A percentile compares a stretch with the other conserved stretches of the same genome.
phyloP scores from a whole-genome alignment of 35 echinoderm and acorn worm species.

The Apostichopus californicus region DNA sequence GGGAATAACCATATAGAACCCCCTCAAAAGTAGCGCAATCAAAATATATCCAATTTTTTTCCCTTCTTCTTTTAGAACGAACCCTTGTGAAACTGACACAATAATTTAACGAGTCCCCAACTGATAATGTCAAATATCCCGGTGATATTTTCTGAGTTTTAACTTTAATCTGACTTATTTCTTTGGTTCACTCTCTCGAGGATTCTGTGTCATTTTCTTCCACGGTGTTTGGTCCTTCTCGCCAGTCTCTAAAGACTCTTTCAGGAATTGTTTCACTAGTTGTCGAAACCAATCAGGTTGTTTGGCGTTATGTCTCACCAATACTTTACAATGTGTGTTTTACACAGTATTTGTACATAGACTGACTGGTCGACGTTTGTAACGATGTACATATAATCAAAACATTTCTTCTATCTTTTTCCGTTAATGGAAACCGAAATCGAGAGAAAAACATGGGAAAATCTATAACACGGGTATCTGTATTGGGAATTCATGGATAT shows the following conservation, averaged over 20 bases:
- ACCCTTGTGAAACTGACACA: neutral
- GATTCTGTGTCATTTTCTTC: neutral
- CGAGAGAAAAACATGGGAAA: too few species aligned
- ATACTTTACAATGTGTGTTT: too few species aligned
- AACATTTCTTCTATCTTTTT: too few species aligned
- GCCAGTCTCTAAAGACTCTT: neutral
- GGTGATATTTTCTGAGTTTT: neutral
- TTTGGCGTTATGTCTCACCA: neutral
- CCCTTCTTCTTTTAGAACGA: too few species aligned
- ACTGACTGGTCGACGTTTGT: too few species aligned
- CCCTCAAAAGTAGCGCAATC: neutral
- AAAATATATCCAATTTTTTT: neutral
- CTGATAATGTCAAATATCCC: neutral
- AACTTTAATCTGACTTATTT: neutral
- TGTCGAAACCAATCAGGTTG: neutral
- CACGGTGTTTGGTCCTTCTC: too few species aligned
- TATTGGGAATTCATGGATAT: too few species aligned
- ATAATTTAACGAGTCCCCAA: neutral
- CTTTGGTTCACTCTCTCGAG: neutral
- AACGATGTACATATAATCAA: too few species aligned
- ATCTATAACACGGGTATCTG: too few species aligned
- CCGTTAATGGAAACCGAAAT: too few species aligned
- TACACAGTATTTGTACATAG: too few species aligned
- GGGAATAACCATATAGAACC: neutral
- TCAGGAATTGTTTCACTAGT: neutral